phyloP scores from a whole-genome alignment of 2,888 invertebrate genomes.

The Cryptus viduatorius region DNA sequence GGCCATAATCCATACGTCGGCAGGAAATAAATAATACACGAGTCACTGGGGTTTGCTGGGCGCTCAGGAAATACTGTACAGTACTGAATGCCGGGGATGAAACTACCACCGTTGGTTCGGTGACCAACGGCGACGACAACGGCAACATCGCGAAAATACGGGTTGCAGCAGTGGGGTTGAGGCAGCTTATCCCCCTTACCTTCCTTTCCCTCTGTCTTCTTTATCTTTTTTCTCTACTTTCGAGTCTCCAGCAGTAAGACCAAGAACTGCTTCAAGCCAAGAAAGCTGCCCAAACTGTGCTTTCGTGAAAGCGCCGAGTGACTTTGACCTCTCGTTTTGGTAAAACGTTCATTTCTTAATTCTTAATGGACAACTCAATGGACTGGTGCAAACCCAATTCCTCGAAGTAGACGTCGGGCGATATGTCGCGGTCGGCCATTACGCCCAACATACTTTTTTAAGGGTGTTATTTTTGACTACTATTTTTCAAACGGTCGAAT shows the following conservation, averaged over 20 bases:
- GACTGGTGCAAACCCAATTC: constrained; percentile 2
- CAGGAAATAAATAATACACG: constrained; percentile 83
- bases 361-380: constrained; percentile 27
- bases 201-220: constrained; percentile 25
- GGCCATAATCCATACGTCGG: constrained; percentile 82
- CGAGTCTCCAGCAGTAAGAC: constrained; percentile 10
- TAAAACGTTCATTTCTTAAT: constrained; percentile 33
- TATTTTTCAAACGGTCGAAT: not conserved
- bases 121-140: constrained; percentile 42
- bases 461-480: not conserved
- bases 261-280: not conserved
- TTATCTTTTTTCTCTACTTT: constrained; percentile 4
- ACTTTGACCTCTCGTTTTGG: constrained; percentile 40
- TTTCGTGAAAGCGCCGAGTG: not conserved
- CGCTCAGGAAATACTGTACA: constrained; percentile 10
- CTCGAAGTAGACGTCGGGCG: constrained; percentile 3
- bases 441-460: not conserved
- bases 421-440: constrained; percentile 7
- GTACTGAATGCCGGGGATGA: constrained; percentile 72
- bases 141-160: constrained; percentile 43
- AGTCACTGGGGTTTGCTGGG: constrained; percentile 66
- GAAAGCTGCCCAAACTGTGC: not conserved
- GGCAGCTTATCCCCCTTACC: constrained; percentile 39
- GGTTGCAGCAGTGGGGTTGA: constrained; percentile 45
- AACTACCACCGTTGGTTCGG: constrained; percentile 68